Percentiles rank a stretch among this genome's conserved stretches.
phyloP scores from a whole-genome alignment of 2,113 vertebrate genomes.

The Cheirogaleus medius region DNA sequence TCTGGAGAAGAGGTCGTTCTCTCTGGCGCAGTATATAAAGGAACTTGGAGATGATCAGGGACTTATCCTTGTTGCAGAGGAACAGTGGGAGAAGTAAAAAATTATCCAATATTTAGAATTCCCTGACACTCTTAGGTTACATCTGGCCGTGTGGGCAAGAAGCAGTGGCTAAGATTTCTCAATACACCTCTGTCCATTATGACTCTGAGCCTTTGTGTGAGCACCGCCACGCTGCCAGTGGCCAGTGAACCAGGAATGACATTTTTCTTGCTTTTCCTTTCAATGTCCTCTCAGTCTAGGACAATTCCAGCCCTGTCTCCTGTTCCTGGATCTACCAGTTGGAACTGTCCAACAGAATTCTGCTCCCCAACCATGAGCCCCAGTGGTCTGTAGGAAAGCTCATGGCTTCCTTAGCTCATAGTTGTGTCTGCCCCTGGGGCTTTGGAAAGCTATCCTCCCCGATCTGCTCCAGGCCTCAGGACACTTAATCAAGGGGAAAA shows the following conservation, averaged over 20 bases:
- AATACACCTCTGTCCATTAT: background rate
- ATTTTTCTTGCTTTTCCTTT: background rate
- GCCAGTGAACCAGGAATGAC: background rate
- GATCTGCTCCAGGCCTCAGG: background rate
- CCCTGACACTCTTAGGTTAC: background rate
- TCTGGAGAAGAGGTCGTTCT: background rate
- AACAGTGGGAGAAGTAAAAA: background rate
- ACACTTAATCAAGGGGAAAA: background rate
- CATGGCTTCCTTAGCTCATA: background rate
- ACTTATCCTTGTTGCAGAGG: background rate
- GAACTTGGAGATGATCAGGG: background rate
- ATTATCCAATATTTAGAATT: background rate
- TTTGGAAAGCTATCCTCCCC: background rate
- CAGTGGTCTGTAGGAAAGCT: background rate
- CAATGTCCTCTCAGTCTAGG: background rate
- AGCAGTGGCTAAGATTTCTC: background rate
- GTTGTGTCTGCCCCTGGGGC: background rate
- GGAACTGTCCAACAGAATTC: constrained; percentile 13
- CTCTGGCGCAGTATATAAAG: background rate
- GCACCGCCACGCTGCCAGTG: background rate
- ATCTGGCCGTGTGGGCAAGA: background rate
- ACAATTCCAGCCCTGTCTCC: background rate
- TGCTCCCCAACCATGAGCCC: background rate
- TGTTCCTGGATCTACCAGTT: background rate
- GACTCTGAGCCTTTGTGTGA: background rate